A percentile compares a stretch with the other conserved stretches of the same genome.
phyloP scores from a whole-genome alignment of 2,113 vertebrate species.

The Oenanthe oenanthe region DNA sequence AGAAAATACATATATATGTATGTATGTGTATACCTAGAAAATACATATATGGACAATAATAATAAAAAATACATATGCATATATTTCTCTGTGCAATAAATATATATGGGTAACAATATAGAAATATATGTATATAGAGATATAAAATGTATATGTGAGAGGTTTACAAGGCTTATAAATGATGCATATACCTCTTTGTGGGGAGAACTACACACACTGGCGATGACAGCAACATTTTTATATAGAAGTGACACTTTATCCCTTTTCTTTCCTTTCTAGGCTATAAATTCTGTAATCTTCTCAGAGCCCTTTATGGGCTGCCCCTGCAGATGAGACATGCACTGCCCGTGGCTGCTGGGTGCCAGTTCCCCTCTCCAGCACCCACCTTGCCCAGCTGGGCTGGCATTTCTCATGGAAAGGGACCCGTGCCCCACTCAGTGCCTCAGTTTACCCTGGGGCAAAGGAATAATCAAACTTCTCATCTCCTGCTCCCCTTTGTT shows the following conservation, averaged over 20 bases:
- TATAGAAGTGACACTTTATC: constrained; percentile 19
- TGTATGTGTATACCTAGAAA: background rate
- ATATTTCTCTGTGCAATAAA: background rate
- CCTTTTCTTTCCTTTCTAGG: constrained; percentile 17
- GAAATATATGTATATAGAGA: background rate
- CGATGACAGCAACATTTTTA: constrained; percentile 42
- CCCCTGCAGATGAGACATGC: constrained; percentile 40
- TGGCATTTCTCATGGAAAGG: background rate
- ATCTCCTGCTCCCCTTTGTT: background rate
- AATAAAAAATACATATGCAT: background rate
- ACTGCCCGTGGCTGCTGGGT: constrained; percentile 11
- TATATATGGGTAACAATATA: background rate
- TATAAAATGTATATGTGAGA: background rate
- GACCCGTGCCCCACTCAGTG: background rate
- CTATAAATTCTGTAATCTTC: constrained; percentile 52
- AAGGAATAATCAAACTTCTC: background rate
- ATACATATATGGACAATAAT: background rate
- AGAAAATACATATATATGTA: background rate
- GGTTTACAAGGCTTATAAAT: background rate
- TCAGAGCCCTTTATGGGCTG: constrained; percentile 13
- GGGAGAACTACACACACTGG: background rate
- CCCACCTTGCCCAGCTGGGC: background rate
- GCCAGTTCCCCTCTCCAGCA: background rate
- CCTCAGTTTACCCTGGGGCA: background rate
- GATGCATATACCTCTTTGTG: background rate